Base-by-base conservation (phyloP, 2,113 vertebrate species). In the Atrichornis clamosus region DNA sequence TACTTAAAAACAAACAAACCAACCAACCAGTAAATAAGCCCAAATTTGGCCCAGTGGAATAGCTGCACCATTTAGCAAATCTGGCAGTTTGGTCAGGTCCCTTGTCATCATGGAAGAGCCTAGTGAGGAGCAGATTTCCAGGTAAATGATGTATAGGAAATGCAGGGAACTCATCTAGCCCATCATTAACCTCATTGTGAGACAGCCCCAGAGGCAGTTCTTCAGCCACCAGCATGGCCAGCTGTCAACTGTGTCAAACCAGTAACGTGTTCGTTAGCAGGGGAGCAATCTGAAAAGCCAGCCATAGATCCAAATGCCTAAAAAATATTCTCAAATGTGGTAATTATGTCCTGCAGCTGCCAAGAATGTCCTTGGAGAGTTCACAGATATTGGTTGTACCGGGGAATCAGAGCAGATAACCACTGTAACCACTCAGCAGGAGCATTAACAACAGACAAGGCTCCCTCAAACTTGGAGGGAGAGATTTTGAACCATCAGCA, bases 271-370 rank as follows among this genome's bases (percentile, higher is more conserved):
- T 97, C 94, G 97, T 98, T 97, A 98, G 97, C 97, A 97, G 76
- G 97, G 98, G 98, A 98, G 95, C 95, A 95, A 97, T 96, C 97
- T 96, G 96, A 97, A 96, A 95, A 97, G 90, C 96, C 95, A 97
- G 96, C 95, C 97, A 93, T 88, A 96, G 96, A 97, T 96, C 97
- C 97, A 97, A 98, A 98, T 94, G 97, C 97, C 97, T 98, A 91
- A 97, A 98, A 98, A 97, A 97, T 97, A 97, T 96, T 97, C 97
- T 97, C 96, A 97, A 97, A 96, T 96, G 96, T 91, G 89, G 96
- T 98, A 98, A 98, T 98, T 98, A 98, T 75, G 96, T 97, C 98
- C 97, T 97, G 95, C 96, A 98, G 97, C 98, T 97, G 97, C 98
- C 97, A 97, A 94, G 95, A 72, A 87, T 8, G 59, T 96, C 98